Evolutionary conservation across 1,140 invertebrate genomes (phyloP).

Genomic region (Zaprionus nigranus): DNA sequence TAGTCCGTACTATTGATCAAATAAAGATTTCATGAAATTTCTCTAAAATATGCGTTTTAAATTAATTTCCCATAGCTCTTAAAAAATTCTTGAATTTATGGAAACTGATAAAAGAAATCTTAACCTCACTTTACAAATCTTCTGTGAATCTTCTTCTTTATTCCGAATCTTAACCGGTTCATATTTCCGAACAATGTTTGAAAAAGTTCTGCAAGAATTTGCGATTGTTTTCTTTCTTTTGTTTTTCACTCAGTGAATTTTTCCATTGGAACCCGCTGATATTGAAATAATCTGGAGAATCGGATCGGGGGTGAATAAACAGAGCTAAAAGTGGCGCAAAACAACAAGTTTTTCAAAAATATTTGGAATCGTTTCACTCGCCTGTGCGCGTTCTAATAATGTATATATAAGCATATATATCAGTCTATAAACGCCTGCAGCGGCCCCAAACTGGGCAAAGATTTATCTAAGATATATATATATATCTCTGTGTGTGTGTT

Average conservation of each 20-base stretch:
- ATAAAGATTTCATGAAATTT: no score
- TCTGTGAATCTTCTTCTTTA: no score
- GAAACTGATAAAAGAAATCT: no score
- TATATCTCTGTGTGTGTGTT: constrained; percentile 13
- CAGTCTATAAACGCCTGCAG: constrained; percentile 53
- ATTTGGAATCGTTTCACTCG: constrained; percentile 51
- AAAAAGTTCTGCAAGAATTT: constrained; percentile 1
- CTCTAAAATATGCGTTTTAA: no score
- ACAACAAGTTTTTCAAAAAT: constrained; percentile 46
- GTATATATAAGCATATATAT: constrained; percentile 37
- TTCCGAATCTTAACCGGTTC: not conserved
- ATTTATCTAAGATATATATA: constrained; percentile 33
- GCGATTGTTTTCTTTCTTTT: not conserved
- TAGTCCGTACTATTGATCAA: no score
- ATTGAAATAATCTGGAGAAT: constrained; percentile 23
- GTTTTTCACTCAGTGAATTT: constrained; percentile 1
- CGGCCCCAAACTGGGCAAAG: constrained; percentile 32
- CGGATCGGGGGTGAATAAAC: constrained; percentile 41
- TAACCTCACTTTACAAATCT: no score
- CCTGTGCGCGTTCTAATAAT: not conserved
- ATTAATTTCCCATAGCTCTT: no score
- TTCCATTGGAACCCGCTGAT: constrained; percentile 3
- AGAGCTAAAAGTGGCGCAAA: constrained; percentile 33
- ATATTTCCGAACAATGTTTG: not conserved
- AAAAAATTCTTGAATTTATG: no score